Base-by-base conservation (phyloP, 2,797 vertebrate genomes). In the Aratinga solstitialis region DNA sequence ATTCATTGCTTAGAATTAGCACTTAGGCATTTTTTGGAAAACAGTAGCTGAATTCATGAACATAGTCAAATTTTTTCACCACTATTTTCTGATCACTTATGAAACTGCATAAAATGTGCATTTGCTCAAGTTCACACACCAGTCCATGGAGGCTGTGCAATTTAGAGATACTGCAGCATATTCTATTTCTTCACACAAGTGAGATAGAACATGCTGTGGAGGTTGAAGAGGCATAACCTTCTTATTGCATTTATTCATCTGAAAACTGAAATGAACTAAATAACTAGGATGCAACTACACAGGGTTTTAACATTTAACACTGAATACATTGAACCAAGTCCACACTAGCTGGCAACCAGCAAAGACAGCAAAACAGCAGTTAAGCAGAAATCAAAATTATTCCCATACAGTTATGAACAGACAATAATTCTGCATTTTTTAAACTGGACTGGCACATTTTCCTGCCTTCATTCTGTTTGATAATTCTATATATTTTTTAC, bases 311-410 rank as follows among this genome's bases (percentile, higher is more conserved):
- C 80, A 90, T 93, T 95, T 95, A 96, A 94, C 91, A 90, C 76
- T 50, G 75, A 92, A 93, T 81, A 96, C 95, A 85, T 62, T 95
- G 95, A 96, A 96, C 95, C 24, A 65, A 95, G 63, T 86, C 94
- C 77, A 61, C 77, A 90, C 91, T 87, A 96, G 87, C 94, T 96
- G 95, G 71, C 78, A 96, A 58, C 13, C 30, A 85, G 24, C 26
- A 89, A 85, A 84, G 74, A 91, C 5, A 90, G 32, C 23, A 88
- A 76, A 93, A 53, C 36, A 93, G 47, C 43, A 86, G 47, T 77
- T 94, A 88, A 90, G 59, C 36, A 94, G 72, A 94, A 91, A 92
- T 82, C 11, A 91, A 50, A 91, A 90, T 67, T 86, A 88, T 91
- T 88, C 30, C 30, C 24, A 67, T 63, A 63, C 10, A 77, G 43